Evolutionary conservation across 2,888 invertebrate species (phyloP), one percentile per base, ranked within the genome.

Genomic region (Lapara coniferarum): DNA sequence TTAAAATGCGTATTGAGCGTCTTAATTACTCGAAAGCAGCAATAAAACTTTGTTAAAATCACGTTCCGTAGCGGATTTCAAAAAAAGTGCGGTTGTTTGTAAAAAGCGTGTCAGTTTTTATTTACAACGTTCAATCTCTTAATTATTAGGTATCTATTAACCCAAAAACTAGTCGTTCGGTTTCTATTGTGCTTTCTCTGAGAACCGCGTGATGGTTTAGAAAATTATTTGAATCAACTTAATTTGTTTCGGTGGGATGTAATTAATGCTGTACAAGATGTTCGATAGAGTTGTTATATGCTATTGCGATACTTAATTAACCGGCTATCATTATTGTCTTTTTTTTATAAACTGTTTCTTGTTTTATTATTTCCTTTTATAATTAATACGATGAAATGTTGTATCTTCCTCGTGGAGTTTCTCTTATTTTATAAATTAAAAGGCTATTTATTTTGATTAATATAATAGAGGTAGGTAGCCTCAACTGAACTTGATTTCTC

Each of bases 161-260:
- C 74, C 76, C 69, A 74, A 74, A 80, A 77, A 75, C 69, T 69
- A 66, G 55, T 67, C 71, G 74, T 70, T 76, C 74, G 73, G 73
- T 76, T 77, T 73, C 73, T 76, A 63, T 74, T 69, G 70, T 71
- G 75, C 78, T 79, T 80, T 78, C 77, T 77, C 80, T 79, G 56
- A 52, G 49, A 68, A 59, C 51, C 30, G 58, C 37, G 30, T 49
- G 30, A 37, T 55, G 13, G 55, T 51, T 59, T 59, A 7, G 52
- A 52, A 37, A 55, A 58, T 13, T 30, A 12, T 68, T 59, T 16
- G n/a, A 12, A 16, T n/a, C 19, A 13, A 19, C 46, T 46, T 46
- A 12, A 16, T 46, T 46, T 49, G 12, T 10, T 44, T 13, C 46
- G 49, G 13, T 16, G 19, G 59, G 12, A 59, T 46, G 25, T 56